Evolutionary conservation across 2,888 invertebrate species (phyloP), one percentile per base, ranked within the genome.

Genomic region (Steinernema hermaphroditum): DNA sequence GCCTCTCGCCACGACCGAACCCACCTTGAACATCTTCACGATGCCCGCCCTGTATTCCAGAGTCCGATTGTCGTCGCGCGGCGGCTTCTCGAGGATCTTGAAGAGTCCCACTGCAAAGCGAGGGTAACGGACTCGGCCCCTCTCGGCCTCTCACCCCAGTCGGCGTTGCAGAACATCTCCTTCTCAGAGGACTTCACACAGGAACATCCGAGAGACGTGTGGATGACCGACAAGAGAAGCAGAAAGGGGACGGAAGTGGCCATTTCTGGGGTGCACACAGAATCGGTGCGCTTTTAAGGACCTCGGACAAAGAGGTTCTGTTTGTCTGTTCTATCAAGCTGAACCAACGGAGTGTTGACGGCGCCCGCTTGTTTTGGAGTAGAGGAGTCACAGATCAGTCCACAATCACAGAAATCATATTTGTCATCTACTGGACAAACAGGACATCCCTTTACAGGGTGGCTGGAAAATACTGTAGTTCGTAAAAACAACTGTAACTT

Each of bases 131-230:
- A 49, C 6, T 12, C 9, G 12, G 12, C 9, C 6, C 6, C 12
- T 12, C 4, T 19, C 27, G 14, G 2, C 27, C 6, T 6, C 22
- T 19, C 16, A 54, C 54, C 54, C 54, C 54, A 54, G 6, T 54
- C 24, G 27, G 54, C 54, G 12, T 54, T 54, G 54, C 54, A 54
- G 27, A 19, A 54, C 9, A 46, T 16, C 46, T 46, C 46, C 46
- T 46, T 46, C 9, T 46, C 16, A 4, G 54, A 54, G 6, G 54
- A 6, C 24, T 27, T 8, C 54, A 16, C 6, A 16, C 54, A 54
- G 54, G 54, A 54, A 16, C 54, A 54, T 27, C 27, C 54, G 54
- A 24, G 16, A 19, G 46, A 46, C 9, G 22, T n/a, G 46, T 16
- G 4, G 4, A 46, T 2, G 46, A 46, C 9, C 9, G 46, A 46